Percentiles rank a stretch among this genome's conserved stretches.
These are phyloP conservation scores for Drosophila orosa DNA, from an alignment of 1,140 invertebrate species.

Conservation along the genomic window DNA sequence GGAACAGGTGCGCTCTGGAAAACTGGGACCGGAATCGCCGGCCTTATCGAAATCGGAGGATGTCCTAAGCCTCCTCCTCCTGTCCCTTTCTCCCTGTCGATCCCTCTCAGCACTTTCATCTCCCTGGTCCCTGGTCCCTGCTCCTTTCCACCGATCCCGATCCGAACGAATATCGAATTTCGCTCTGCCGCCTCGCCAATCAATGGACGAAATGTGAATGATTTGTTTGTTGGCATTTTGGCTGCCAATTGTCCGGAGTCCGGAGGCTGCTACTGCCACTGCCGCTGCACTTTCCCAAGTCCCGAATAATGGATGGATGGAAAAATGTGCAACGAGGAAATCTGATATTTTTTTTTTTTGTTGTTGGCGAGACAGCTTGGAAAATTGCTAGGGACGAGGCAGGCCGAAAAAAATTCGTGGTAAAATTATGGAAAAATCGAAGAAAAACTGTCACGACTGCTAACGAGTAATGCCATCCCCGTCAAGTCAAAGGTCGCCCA, in stretches of 20 bases:
- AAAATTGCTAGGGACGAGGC: conserved; percentile 46
- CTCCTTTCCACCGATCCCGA: conserved; percentile 15
- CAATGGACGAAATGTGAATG: conserved; percentile 74
- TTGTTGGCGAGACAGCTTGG: conserved; percentile 37
- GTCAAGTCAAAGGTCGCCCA: conserved; percentile 75
- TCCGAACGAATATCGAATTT: conserved; percentile 65
- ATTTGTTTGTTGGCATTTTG: conserved; percentile 81
- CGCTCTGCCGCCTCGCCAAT: conserved; percentile 70
- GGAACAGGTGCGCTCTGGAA: conserved; percentile 29
- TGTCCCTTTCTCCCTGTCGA: not conserved
- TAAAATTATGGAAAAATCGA: conserved; percentile 73
- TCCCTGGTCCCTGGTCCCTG: not conserved
- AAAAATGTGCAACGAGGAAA: conserved; percentile 74
- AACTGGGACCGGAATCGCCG: conserved; percentile 16
- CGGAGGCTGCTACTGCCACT: conserved; percentile 39
- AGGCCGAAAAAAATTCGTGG: conserved; percentile 61
- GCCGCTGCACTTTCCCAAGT: conserved; percentile 70
- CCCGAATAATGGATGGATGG: conserved; percentile 47
- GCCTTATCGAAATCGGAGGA: conserved; percentile 35
- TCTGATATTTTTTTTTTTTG: conserved; percentile 69
- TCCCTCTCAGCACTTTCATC: conserved; percentile 16
- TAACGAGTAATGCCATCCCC: conserved; percentile 70
- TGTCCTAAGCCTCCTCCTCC: conserved; percentile 17
- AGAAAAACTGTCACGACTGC: conserved; percentile 72
- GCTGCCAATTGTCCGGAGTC: conserved; percentile 70